These are phyloP conservation scores for Laticauda laticaudata DNA, from an alignment of 2,113 vertebrate genomes.

Conservation along the genomic window DNA sequence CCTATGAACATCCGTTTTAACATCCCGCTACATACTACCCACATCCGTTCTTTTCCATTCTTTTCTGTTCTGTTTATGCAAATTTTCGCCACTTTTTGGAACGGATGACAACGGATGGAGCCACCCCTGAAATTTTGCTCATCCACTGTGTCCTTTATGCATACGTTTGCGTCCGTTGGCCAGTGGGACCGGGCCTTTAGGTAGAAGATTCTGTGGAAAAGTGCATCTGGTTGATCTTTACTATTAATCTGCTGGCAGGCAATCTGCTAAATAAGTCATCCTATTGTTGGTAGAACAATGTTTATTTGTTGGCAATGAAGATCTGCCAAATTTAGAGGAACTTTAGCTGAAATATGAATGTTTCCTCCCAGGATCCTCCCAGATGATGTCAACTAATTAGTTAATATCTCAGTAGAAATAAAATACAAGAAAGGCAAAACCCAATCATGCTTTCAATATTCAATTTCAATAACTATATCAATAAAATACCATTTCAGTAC, in stretches of 20 bases:
- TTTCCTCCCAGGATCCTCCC: background rate
- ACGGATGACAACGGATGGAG: too few species aligned
- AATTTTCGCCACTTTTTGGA: too few species aligned
- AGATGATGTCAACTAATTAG: background rate
- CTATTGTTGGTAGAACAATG: background rate
- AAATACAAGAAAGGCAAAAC: background rate
- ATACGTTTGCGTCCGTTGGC: too few species aligned
- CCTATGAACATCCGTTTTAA: too few species aligned
- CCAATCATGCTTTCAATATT: background rate
- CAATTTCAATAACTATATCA: background rate
- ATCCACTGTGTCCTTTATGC: too few species aligned
- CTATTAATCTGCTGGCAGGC: background rate
- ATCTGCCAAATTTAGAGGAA: background rate
- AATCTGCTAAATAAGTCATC: background rate
- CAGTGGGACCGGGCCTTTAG: too few species aligned
- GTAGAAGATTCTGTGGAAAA: too few species aligned
- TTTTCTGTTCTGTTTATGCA: too few species aligned
- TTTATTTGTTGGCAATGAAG: background rate
- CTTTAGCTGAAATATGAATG: background rate
- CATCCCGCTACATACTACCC: too few species aligned
- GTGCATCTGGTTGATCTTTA: too few species aligned
- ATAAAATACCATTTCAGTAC: background rate
- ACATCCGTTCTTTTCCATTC: too few species aligned
- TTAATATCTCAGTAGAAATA: background rate
- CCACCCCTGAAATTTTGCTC: too few species aligned